phyloP scores from a whole-genome alignment of 2,113 vertebrate genomes.

The Microcebus tavaratra region DNA sequence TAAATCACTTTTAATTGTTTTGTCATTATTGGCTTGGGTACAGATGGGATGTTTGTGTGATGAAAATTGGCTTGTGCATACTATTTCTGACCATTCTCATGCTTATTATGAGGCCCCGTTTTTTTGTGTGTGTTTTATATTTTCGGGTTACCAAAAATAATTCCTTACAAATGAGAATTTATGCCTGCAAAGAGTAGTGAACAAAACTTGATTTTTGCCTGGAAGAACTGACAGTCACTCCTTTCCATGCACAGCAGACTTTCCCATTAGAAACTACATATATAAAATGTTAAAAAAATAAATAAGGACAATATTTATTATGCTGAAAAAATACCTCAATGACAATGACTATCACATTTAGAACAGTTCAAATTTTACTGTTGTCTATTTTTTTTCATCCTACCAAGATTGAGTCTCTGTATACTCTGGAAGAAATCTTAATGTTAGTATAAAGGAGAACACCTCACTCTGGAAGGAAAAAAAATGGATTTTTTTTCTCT shows the following conservation, averaged over 20 bases:
- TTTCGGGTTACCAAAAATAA: conserved; percentile 55
- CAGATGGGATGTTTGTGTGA: not conserved
- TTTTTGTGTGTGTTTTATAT: conserved; percentile 25
- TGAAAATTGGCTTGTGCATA: not conserved
- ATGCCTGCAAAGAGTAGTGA: not conserved
- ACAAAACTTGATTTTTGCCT: conserved; percentile 22
- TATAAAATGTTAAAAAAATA: conserved; percentile 31
- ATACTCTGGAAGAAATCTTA: conserved; percentile 29
- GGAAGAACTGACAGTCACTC: not conserved
- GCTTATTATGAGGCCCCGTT: not conserved
- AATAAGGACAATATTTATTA: not conserved
- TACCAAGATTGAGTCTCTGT: not conserved
- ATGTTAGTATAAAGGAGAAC: conserved; percentile 59
- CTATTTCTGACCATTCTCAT: not conserved
- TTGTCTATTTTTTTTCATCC: conserved; percentile 43
- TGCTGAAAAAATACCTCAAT: conserved; percentile 19
- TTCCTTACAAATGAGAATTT: not conserved
- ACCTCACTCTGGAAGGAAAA: conserved; percentile 30
- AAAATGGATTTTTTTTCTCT: not conserved
- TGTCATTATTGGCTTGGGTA: not conserved
- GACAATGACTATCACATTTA: not conserved
- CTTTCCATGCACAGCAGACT: not conserved
- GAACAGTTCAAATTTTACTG: conserved; percentile 49
- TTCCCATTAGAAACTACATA: not conserved
- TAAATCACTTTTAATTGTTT: not conserved